Evolutionary conservation across 2,797 vertebrate genomes (phyloP), one percentile per base, ranked within the genome.

Genomic region (Hylomyscus alleni): DNA sequence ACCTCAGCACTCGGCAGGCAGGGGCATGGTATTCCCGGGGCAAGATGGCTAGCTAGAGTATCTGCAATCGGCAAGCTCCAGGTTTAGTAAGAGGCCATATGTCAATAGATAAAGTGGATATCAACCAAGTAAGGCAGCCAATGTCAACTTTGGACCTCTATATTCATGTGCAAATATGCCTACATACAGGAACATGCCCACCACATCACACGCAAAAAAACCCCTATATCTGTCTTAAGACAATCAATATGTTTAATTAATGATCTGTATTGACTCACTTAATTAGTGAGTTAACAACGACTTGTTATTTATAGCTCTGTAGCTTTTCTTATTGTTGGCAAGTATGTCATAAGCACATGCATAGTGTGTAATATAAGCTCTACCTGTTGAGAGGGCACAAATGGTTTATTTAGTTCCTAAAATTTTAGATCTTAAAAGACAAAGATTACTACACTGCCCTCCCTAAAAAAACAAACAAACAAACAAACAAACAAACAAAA

Each of bases 401-500:
- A 29, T 4, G 52, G 34, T 82, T 40, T n/a, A 78, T 83, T 81
- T 40, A 17, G 80, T 90, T 93, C 47, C 58, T 65, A 84, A 92
- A n/a, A 90, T 47, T 94, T 77, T 17, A 31, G 29, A 95, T 24
- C 85, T 75, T 83, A 95, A 96, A 94, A 40, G 15, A 56, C 8
- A 75, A 8, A 13, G 67, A 83, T 34, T 76, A 75, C 20, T 34
- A 84, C 88, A 88, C 3, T 90, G 8, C 3, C n/a, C 6, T 83
- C 52, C 31, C 37, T 26, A 29, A 75, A 89, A 65, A 31, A 26
- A 60, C 4, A 94, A 90, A 22, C n/a, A n/a, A n/a, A n/a, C n/a
- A n/a, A n/a, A n/a, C n/a, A n/a, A n/a, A n/a, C n/a, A n/a, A n/a
- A n/a, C n/a, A n/a, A 58, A 58, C 3, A 94, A 87, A 75, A 17